A percentile compares a stretch with the other conserved stretches of the same genome.
phyloP scores from a whole-genome alignment of 2,113 vertebrate species.

The Isichthys henryi region DNA sequence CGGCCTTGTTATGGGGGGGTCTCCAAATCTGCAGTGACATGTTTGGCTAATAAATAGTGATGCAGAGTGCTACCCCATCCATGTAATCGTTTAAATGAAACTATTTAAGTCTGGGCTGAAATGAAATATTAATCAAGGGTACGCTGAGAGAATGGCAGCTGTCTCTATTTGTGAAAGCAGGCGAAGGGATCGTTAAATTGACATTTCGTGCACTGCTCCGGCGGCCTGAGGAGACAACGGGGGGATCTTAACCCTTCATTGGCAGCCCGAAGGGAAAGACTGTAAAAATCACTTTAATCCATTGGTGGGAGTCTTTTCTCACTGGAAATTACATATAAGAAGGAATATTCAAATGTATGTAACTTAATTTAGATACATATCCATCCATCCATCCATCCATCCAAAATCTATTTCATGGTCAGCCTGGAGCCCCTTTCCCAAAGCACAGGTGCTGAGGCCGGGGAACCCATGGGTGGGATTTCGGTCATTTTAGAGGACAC shows the following conservation, averaged over 20 bases:
- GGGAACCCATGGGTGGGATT: not conserved
- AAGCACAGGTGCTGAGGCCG: not conserved
- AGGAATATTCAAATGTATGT: not conserved
- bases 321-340: not conserved
- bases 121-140: slow-evolving; percentile 4
- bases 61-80: not conserved
- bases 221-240: not conserved
- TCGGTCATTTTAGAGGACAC: not conserved
- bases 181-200: not conserved
- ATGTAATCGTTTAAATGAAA: slow-evolving; percentile 6
- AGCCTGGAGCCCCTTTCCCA: not conserved
- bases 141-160: not conserved
- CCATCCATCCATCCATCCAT: not conserved
- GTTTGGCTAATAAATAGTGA: not conserved
- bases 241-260: not conserved
- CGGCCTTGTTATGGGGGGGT: not conserved
- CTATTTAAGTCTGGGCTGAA: not conserved
- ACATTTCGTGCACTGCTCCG: not conserved
- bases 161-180: not conserved
- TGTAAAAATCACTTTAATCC: not conserved
- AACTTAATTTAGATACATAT: not conserved
- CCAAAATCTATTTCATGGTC: not conserved
- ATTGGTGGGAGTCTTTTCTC: not conserved
- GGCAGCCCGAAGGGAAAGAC: not conserved
- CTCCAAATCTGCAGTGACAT: not conserved